Base-by-base conservation (phyloP, 2,113 vertebrate genomes). In the Podilymbus podiceps region DNA sequence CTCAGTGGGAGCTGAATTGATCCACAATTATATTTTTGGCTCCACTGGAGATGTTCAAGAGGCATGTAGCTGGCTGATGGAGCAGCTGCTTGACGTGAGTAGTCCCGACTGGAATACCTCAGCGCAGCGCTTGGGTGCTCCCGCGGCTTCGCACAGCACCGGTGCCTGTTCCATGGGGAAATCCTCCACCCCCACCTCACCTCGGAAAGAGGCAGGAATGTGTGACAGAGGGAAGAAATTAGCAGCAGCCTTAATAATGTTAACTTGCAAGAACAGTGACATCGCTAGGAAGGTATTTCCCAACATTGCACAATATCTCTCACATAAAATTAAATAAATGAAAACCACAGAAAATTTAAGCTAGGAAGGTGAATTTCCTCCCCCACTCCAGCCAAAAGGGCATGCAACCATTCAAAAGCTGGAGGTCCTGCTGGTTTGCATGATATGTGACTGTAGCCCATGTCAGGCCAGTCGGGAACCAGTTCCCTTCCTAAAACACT, bases 261-360 rank as follows among this genome's bases (percentile, higher is more conserved):
- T 87, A 93, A 66, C 77, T 88, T 55, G 85, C 93, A 91, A 94
- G 90, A 93, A 73, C n/a, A 87, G 90, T 92, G 77, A 95, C 86
- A 91, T 89, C 94, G 86, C 74, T 94, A 62, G 49, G 77, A 85
- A 96, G 62, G 49, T 92, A 91, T 93, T 95, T 89, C 86, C 71
- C 71, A 95, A 95, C 6, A 42, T 93, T 93, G 74, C 74, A 78
- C 69, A 95, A 90, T 82, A 33, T n/a, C 50, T 76, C 38, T 77
- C 74, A 85, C 62, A 73, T 62, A 82, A 89, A 91, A 76, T 92
- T 64, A 93, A 91, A 88, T 79, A 81, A 85, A 79, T 78, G 3
- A 2, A 79, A 91, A 50, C 49, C 71, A 52, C 31, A 47, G 46
- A 69, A 85, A 83, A 92, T 50, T 80, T 71, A 73, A 85, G 15